phyloP scores from a whole-genome alignment of 1,140 invertebrate genomes.

The Nephila pilipes region DNA sequence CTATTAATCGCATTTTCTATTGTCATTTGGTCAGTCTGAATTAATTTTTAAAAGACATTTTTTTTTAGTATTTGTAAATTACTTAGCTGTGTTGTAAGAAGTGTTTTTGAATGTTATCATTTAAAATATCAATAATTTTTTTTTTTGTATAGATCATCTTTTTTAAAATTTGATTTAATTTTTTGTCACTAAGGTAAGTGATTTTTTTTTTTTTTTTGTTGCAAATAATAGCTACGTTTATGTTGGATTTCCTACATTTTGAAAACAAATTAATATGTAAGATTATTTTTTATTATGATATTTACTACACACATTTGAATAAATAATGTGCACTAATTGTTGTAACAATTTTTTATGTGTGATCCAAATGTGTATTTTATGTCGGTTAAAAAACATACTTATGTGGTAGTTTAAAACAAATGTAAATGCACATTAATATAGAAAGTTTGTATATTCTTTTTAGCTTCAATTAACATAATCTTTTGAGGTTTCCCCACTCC shows the following conservation, averaged over 20 bases:
- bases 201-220: too few relatives aligned
- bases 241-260: too few relatives aligned
- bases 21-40: background rate
- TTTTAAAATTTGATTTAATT: too few relatives aligned
- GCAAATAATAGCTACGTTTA: too few relatives aligned
- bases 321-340: constrained; percentile 25
- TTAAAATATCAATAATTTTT: too few relatives aligned
- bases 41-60: background rate
- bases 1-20: background rate
- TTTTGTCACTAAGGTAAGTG: too few relatives aligned
- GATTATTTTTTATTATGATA: background rate
- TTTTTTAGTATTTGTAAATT: too few relatives aligned
- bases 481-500: too few relatives aligned
- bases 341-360: constrained; percentile 15
- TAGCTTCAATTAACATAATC: background rate
- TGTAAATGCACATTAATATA: background rate
- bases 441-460: background rate
- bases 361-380: background rate
- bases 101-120: too few relatives aligned
- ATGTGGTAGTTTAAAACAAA: background rate
- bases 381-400: background rate
- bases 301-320: background rate
- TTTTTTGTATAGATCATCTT: too few relatives aligned
- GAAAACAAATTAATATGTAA: background rate
- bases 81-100: too few relatives aligned